Evolutionary conservation across 2,797 vertebrate species (phyloP).

Genomic region (Limosa lapponica): DNA sequence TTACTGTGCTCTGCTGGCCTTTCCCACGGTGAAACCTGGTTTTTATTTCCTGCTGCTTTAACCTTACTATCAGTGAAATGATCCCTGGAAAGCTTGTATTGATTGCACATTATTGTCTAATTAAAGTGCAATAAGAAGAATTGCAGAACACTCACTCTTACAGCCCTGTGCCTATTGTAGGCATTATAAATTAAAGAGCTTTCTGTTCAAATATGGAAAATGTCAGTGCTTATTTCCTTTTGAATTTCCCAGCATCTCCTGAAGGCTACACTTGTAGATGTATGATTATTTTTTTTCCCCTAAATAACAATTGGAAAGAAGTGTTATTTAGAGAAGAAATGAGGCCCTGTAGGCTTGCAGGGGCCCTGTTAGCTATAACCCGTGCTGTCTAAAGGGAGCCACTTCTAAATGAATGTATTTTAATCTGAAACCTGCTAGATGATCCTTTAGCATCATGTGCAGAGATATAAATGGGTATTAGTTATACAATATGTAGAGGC

Average conservation of each 20-base stretch:
- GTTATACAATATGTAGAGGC: neutral
- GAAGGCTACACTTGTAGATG: neutral
- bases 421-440: neutral
- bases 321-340: neutral
- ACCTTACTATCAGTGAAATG: constrained; percentile 41
- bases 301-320: neutral
- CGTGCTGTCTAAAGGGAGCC: neutral
- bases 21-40: constrained; percentile 51
- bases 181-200: neutral
- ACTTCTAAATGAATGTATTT: neutral
- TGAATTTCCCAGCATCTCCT: constrained; percentile 4
- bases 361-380: neutral
- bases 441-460: neutral
- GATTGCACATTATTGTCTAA: constrained; percentile 61
- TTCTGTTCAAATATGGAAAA: constrained; percentile 28
- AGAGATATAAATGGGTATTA: neutral
- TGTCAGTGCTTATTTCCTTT: constrained; percentile 14
- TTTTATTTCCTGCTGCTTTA: constrained; percentile 64
- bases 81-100: constrained; percentile 58
- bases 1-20: constrained; percentile 41
- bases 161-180: neutral
- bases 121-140: constrained; percentile 45
- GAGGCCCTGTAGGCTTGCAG: neutral
- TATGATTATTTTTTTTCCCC: neutral
- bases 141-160: neutral